Conservation (phyloP, 2,113 vertebrate species). For the Tautogolabrus adspersus region DNA sequence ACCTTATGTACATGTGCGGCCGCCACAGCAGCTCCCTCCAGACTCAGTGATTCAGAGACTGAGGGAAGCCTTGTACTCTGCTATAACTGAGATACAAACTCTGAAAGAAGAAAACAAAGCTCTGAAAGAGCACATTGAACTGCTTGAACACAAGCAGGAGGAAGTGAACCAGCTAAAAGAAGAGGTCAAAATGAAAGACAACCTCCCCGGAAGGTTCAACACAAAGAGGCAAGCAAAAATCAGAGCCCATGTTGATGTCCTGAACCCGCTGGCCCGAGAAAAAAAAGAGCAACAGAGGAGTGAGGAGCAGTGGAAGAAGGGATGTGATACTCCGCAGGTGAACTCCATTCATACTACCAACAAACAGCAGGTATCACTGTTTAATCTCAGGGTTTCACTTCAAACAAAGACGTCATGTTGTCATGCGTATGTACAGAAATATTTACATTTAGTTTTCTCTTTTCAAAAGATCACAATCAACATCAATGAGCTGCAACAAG, state of each 20-base stretch:
- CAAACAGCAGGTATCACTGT: neutral
- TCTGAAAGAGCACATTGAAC: neutral
- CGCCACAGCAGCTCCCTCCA: neutral
- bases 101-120: neutral
- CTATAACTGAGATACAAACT: neutral
- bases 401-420: neutral
- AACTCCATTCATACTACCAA: neutral
- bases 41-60: neutral
- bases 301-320: neutral
- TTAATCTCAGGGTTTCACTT: neutral
- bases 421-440: too few species aligned
- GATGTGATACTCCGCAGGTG: neutral
- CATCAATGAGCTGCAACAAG: too few species aligned
- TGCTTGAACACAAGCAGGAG: neutral
- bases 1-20: neutral
- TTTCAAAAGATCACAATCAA: too few species aligned
- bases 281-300: neutral
- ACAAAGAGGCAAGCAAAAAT: neutral
- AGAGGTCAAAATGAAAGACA: neutral
- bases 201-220: neutral
- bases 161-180: neutral
- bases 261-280: neutral
- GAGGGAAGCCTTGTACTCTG: neutral
- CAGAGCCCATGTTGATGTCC: neutral
- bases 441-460: too few species aligned